These are phyloP conservation scores for Galaxea fascicularis DNA, from an alignment of 92 coral and sea anemone genomes.

Conservation along the genomic window DNA sequence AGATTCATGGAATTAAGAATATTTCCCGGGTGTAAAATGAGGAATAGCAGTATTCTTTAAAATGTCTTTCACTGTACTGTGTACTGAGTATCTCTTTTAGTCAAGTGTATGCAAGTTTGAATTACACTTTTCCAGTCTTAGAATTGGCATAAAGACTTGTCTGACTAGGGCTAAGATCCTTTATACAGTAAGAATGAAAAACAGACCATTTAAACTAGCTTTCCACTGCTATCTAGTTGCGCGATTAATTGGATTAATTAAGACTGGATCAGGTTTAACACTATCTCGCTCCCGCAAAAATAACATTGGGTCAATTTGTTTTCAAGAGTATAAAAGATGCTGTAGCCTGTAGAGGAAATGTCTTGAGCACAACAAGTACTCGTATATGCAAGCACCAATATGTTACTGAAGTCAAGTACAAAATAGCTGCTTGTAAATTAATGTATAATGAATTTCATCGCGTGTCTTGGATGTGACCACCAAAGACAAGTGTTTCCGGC, in stretches of 20 bases:
- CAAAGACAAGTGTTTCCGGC: slow-evolving; percentile 10
- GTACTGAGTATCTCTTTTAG: not conserved
- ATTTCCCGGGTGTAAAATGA: too few species aligned
- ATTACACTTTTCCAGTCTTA: not conserved
- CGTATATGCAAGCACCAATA: not conserved
- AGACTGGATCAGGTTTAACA: not conserved
- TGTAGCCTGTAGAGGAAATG: too few species aligned
- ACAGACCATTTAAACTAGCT: not conserved
- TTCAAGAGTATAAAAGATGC: too few species aligned
- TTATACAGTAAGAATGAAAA: not conserved
- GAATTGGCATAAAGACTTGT: not conserved
- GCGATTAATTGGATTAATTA: not conserved
- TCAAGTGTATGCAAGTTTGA: not conserved
- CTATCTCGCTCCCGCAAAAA: too few species aligned
- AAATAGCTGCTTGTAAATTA: not conserved
- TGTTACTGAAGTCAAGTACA: not conserved
- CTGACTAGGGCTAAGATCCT: not conserved
- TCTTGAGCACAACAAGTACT: not conserved
- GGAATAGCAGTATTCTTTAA: too few species aligned
- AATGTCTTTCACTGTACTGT: not conserved
- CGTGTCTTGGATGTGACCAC: not conserved
- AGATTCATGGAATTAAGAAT: not conserved
- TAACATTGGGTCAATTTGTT: too few species aligned
- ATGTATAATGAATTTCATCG: not conserved
- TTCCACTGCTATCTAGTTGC: not conserved